Evolutionary conservation across 2,888 invertebrate genomes (phyloP).

Genomic region (Eulithis testata): DNA sequence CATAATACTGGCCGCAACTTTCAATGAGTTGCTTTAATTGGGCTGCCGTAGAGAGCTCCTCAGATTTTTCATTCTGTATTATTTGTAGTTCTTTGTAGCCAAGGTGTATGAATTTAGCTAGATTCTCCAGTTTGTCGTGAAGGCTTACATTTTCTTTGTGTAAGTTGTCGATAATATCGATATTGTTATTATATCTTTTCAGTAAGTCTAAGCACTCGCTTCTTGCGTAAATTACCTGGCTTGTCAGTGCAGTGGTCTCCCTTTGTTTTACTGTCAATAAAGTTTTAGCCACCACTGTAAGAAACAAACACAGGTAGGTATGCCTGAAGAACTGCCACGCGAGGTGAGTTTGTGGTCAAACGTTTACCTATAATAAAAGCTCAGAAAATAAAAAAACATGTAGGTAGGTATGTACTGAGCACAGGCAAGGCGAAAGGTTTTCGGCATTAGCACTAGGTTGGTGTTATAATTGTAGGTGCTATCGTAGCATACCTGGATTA

Average conservation of each 20-base stretch:
- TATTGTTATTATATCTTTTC: constrained; percentile 46
- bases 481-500: too few relatives aligned
- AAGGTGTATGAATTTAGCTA: constrained; percentile 55
- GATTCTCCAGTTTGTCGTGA: constrained; percentile 49
- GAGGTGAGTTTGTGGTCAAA: too few relatives aligned
- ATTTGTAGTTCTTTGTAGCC: constrained; percentile 59
- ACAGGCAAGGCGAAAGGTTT: too few relatives aligned
- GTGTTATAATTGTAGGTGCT: too few relatives aligned
- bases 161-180: constrained; percentile 46
- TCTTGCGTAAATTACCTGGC: constrained; percentile 49
- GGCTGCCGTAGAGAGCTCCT: constrained; percentile 46
- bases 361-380: too few relatives aligned
- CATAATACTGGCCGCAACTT: constrained; percentile 61
- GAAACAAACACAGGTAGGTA: constrained; percentile 2
- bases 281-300: constrained; percentile 60
- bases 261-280: constrained; percentile 55
- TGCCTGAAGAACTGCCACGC: too few relatives aligned
- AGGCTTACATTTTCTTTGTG: constrained; percentile 50
- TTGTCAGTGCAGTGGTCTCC: constrained; percentile 50
- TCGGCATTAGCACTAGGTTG: too few relatives aligned
- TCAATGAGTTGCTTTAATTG: constrained; percentile 61
- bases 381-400: too few relatives aligned
- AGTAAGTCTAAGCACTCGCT: constrained; percentile 51
- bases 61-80: constrained; percentile 45
- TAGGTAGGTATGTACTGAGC: too few relatives aligned